Base-by-base conservation (phyloP, 2,888 invertebrate species). In the Eretmocerus hayati region DNA sequence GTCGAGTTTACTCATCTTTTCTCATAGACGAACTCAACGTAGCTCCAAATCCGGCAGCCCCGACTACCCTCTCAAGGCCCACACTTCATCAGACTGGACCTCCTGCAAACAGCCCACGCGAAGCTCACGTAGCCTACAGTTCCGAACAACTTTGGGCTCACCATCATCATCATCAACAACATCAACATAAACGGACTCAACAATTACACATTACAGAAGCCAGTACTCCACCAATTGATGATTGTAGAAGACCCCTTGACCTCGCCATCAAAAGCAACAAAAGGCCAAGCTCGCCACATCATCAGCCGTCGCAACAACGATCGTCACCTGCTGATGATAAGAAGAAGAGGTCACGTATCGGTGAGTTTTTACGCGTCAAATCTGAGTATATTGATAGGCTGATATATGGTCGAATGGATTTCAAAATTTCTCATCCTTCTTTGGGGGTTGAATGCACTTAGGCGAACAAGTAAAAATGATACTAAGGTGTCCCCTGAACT, bases 51-150 rank as follows among this genome's bases (percentile, higher is more conserved):
- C 4, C 18, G 9, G 36, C 19, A 5, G 33, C 6, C 15, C 5
- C 20, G 15, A 26, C 26, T 26, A 26, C 26, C 6, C 8, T 11
- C 8, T n/a, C n/a, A n/a, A n/a, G n/a, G n/a, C 6, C 8, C 8
- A 11, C 11, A 26, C 8, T 6, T 9, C 26, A 26, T 6, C 26
- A 26, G 11, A 26, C 42, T 2, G 23, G 11, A 6, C 6, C 11
- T 11, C 26, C 26, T 9, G 26, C 46, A 1, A 50, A 53, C 33
- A 53, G 53, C 30, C 53, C 53, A 1, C 50, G 53, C 15, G 53
- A 53, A 20, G 50, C 50, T 2, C 36, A 50, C 2, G 38, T 50
- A 3, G 46, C 53, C 2, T 26, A 30, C 5, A 42, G 35, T 36
- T n/a, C n/a, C n/a, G 26, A 26, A 11, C 26, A 26, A 6, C 6